These are phyloP conservation scores for Drosophila paramelanica DNA, from an alignment of 2,888 invertebrate species.

Conservation along the genomic window DNA sequence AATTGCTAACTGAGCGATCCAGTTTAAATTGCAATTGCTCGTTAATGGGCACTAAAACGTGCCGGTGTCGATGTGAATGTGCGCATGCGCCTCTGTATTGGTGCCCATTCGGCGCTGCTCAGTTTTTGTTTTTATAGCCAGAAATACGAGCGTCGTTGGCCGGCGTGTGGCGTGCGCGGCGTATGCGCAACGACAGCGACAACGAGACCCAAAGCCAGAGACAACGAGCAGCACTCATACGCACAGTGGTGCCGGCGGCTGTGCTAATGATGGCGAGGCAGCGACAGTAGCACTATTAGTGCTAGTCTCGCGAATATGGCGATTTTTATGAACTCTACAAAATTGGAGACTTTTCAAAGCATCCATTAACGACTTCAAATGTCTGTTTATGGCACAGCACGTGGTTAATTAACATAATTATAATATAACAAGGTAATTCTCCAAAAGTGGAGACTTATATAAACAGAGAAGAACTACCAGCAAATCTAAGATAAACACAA, in stretches of 20 bases:
- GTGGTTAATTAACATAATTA: conserved; percentile 23
- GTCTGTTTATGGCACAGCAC: neutral
- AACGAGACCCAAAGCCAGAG: neutral
- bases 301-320: conserved; percentile 32
- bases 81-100: conserved; percentile 21
- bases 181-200: conserved; percentile 65
- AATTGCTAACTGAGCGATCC: conserved; percentile 83
- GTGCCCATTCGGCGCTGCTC: conserved; percentile 30
- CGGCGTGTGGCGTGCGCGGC: conserved; percentile 70
- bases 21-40: conserved; percentile 85
- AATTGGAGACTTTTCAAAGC: conserved; percentile 48
- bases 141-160: conserved; percentile 56
- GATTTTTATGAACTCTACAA: conserved; percentile 55
- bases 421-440: neutral
- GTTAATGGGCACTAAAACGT: conserved; percentile 84
- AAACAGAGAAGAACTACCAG: neutral
- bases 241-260: conserved; percentile 57
- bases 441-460: conserved; percentile 19
- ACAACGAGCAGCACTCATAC: conserved; percentile 61
- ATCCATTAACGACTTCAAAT: conserved; percentile 2
- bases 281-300: conserved; percentile 44
- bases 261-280: conserved; percentile 45
- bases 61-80: conserved; percentile 66
- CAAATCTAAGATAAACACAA: neutral
- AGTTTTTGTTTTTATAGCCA: conserved; percentile 49